Percentiles rank a stretch among this genome's conserved stretches.
Evolutionary conservation across 53 echinoderm and acorn worm species (phyloP).

Genomic region (Arbacia lixula): DNA sequence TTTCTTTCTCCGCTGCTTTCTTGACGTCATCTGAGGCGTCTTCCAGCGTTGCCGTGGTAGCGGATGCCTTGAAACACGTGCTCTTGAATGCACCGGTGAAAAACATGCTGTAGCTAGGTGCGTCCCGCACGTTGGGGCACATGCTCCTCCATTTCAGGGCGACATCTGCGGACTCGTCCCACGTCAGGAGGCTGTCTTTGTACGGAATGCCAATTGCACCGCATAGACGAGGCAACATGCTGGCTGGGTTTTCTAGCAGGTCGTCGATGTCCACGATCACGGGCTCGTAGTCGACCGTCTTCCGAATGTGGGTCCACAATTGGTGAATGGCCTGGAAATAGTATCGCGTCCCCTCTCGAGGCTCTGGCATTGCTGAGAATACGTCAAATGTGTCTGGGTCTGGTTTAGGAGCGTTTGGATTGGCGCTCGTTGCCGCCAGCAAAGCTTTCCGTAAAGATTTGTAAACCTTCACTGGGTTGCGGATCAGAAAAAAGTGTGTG

Average conservation of each 20-base stretch:
- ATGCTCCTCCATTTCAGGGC: slow-evolving; percentile 39
- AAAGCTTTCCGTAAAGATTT: slow-evolving; percentile 12
- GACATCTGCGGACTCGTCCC: slow-evolving; percentile 41
- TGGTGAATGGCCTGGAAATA: slow-evolving; percentile 19
- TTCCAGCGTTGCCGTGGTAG: slow-evolving; percentile 17
- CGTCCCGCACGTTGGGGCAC: slow-evolving; percentile 19
- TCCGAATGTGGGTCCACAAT: slow-evolving; percentile 27
- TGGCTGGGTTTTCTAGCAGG: slow-evolving; percentile 29
- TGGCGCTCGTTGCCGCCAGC: not conserved
- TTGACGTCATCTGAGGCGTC: slow-evolving; percentile 28
- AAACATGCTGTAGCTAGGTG: slow-evolving; percentile 25
- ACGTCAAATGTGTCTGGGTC: slow-evolving; percentile 11
- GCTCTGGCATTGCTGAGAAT: slow-evolving; percentile 3
- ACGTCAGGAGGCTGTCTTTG: slow-evolving; percentile 15
- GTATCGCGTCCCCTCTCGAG: slow-evolving; percentile 29
- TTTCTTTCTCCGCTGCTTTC: slow-evolving; percentile 22
- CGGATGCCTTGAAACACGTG: slow-evolving; percentile 19
- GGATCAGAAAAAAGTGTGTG: slow-evolving; percentile 34
- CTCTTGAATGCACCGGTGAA: slow-evolving; percentile 38
- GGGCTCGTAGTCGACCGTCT: slow-evolving; percentile 4
- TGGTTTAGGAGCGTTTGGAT: not conserved
- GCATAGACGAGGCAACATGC: slow-evolving; percentile 34
- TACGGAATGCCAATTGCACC: slow-evolving; percentile 23
- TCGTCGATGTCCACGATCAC: slow-evolving; percentile 40
- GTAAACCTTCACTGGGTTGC: slow-evolving; percentile 36